These are phyloP conservation scores for Parauchenoglanis ngamensis DNA, from an alignment of 2,797 vertebrate genomes.

Conservation along the genomic window DNA sequence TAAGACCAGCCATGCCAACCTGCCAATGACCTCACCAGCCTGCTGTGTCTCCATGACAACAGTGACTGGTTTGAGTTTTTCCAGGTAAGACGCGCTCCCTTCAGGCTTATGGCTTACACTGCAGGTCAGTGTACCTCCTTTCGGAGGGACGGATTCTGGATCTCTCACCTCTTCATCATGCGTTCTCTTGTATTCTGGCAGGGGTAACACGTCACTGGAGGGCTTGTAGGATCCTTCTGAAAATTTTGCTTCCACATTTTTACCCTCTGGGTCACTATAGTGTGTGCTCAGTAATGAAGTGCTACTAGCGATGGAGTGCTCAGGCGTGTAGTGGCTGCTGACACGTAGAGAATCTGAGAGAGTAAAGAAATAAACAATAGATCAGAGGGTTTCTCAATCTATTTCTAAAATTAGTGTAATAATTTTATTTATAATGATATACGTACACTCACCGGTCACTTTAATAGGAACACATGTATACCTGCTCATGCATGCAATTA, in stretches of 20 bases:
- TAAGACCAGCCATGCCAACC: conserved; percentile 90
- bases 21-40: conserved; percentile 92
- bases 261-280: not conserved
- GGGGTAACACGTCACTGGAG: conserved; percentile 71
- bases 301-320: not conserved
- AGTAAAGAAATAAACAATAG: conserved; percentile 9
- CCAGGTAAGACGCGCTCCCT: conserved; percentile 80
- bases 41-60: conserved; percentile 82
- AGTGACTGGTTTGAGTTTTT: conserved; percentile 81
- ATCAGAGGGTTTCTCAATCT: not conserved
- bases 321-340: conserved; percentile 86
- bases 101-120: conserved; percentile 30
- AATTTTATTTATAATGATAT: not conserved
- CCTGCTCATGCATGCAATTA: not conserved
- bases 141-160: conserved; percentile 65
- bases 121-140: conserved; percentile 59
- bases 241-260: not conserved
- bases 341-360: conserved; percentile 87
- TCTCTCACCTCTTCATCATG: conserved; percentile 83
- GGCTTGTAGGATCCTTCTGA: not conserved
- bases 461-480: not conserved
- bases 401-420: not conserved
- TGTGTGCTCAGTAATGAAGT: not conserved
- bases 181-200: conserved; percentile 78
- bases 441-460: not conserved